Evolutionary conservation across 2,113 vertebrate species (phyloP).

Genomic region (Ctenomys sociabilis): DNA sequence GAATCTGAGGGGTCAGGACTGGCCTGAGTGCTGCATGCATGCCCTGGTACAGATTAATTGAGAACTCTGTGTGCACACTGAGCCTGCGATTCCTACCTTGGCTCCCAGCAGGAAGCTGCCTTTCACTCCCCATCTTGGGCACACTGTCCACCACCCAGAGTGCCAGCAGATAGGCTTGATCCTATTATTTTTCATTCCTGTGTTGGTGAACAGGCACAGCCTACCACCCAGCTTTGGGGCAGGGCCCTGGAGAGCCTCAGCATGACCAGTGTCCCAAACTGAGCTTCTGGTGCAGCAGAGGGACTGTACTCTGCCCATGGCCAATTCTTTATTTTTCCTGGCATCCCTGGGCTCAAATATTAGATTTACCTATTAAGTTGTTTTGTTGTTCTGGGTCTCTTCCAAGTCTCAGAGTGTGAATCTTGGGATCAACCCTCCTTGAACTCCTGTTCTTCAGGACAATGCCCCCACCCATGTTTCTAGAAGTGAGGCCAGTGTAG

Average conservation of each 20-base stretch:
- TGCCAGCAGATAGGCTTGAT: not conserved
- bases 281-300: not conserved
- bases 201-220: not conserved
- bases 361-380: not conserved
- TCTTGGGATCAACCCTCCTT: not conserved
- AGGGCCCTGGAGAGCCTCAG: not conserved
- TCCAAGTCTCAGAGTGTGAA: not conserved
- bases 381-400: not conserved
- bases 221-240: not conserved
- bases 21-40: fast-evolving
- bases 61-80: not conserved
- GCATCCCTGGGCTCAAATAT: not conserved
- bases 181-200: not conserved
- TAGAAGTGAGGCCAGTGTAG: not conserved
- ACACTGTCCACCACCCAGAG: not conserved
- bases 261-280: fast-evolving
- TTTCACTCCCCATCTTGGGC: not conserved
- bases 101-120: not conserved
- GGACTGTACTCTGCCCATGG: not conserved
- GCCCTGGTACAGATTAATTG: not conserved
- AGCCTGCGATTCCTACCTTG: not conserved
- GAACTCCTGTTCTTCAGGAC: not conserved
- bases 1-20: not conserved
- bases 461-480: not conserved
- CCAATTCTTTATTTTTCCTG: not conserved